Conservation (phyloP, 2,888 invertebrate genomes). For the Junonia oenone region DNA sequence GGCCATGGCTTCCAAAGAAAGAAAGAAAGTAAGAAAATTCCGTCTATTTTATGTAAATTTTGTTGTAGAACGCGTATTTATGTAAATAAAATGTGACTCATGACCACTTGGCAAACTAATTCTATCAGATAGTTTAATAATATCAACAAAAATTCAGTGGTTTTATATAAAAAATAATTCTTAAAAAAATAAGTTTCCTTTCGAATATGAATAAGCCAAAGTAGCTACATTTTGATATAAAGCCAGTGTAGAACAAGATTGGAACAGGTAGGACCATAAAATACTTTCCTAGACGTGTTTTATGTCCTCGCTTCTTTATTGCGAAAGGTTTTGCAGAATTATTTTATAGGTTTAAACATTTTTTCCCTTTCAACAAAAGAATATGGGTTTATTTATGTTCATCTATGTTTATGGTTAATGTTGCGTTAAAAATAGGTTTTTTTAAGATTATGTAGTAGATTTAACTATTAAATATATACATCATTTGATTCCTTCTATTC, state of each 20-base stretch:
- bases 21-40: no score
- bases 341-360: not conserved
- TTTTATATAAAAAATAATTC: not conserved
- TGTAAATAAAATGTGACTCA: no score
- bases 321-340: not conserved
- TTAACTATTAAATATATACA: no score
- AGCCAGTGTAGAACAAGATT: conserved; percentile 19
- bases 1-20: no score
- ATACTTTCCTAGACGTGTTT: conserved; percentile 17
- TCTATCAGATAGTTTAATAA: no score
- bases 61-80: no score
- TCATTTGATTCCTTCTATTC: no score
- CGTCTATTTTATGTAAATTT: no score
- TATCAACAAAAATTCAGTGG: no score
- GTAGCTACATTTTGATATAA: conserved; percentile 14
- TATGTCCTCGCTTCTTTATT: not conserved
- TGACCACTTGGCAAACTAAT: no score
- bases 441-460: no score
- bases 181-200: not conserved
- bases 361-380: not conserved
- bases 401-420: not conserved
- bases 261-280: conserved; percentile 20
- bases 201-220: conserved; percentile 2
- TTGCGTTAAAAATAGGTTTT: not conserved
- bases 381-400: not conserved